Conservation (phyloP, 2,888 invertebrate genomes). For the Drosophila limbata region DNA sequence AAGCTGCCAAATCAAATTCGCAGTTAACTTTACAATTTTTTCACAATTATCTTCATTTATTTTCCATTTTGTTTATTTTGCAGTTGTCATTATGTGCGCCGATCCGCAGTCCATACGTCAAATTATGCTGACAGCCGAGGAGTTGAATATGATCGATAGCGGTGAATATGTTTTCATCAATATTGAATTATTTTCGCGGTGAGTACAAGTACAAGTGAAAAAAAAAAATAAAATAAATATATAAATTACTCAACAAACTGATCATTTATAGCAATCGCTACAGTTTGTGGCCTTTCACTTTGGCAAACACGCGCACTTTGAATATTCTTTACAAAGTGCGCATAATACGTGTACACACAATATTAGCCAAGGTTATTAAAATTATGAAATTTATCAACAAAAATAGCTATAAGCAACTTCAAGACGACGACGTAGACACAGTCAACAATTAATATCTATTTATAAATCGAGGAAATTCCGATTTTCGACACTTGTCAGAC, state of each 20-base stretch:
- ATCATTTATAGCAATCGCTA: slow-evolving; percentile 65
- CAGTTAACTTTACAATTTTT: slow-evolving; percentile 32
- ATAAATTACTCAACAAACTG: slow-evolving; percentile 55
- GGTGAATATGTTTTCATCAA: slow-evolving; percentile 99
- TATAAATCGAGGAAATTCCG: slow-evolving; percentile 73
- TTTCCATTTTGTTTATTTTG: slow-evolving; percentile 86
- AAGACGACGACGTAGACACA: slow-evolving; percentile 23
- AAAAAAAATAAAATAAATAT: slow-evolving; percentile 54
- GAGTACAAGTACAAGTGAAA: slow-evolving; percentile 84
- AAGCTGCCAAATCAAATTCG: slow-evolving; percentile 28
- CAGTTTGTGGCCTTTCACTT: slow-evolving; percentile 74
- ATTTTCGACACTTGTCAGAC: slow-evolving; percentile 62
- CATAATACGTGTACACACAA: slow-evolving; percentile 53
- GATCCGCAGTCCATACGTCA: slow-evolving; percentile 94
- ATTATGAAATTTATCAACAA: slow-evolving; percentile 62
- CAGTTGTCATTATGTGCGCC: slow-evolving; percentile 98
- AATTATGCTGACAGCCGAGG: slow-evolving; percentile 97
- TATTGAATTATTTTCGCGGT: slow-evolving; percentile 98
- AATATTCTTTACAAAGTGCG: slow-evolving; percentile 74
- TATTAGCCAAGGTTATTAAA: slow-evolving; percentile 76
- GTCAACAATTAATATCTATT: slow-evolving; percentile 64
- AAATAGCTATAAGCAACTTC: slow-evolving; percentile 61
- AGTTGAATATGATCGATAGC: slow-evolving; percentile 96
- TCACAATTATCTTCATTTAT: slow-evolving; percentile 11
- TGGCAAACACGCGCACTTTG: slow-evolving; percentile 67